phyloP scores from a whole-genome alignment of 2,888 invertebrate genomes.

The Hanleya hanleyi region DNA sequence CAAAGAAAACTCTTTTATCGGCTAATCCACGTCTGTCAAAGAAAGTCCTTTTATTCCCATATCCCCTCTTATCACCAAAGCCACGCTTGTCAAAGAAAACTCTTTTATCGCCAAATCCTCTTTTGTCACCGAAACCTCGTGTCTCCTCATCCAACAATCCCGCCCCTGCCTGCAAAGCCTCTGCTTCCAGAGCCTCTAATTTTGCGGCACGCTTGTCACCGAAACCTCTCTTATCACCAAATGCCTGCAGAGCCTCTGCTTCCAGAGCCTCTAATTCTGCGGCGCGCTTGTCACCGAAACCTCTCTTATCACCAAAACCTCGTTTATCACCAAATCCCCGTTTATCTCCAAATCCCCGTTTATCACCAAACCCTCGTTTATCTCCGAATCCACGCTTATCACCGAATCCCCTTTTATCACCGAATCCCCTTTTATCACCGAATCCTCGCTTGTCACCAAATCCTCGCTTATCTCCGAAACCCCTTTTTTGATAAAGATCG shows the following conservation, averaged over 20 bases:
- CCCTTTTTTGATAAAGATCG: slow-evolving; percentile 22
- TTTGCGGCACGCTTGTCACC: slow-evolving; percentile 29
- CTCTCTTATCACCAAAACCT: slow-evolving; percentile 39
- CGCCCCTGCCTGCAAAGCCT: not conserved
- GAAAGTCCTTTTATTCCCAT: slow-evolving; percentile 11
- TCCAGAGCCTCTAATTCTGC: no score
- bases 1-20: slow-evolving; percentile 33
- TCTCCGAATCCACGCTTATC: slow-evolving; percentile 30
- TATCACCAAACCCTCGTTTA: slow-evolving; percentile 37
- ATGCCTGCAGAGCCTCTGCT: no score
- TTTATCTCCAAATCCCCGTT: slow-evolving; percentile 34
- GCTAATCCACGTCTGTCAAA: slow-evolving; percentile 35
- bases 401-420: slow-evolving; percentile 32
- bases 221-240: slow-evolving; percentile 12
- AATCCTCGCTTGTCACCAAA: slow-evolving; percentile 38
- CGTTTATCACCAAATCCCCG: slow-evolving; percentile 39
- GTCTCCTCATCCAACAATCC: slow-evolving; percentile 5
- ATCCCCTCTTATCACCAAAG: slow-evolving; percentile 28
- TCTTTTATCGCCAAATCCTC: slow-evolving; percentile 37
- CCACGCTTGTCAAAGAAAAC: slow-evolving; percentile 40
- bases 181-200: not conserved
- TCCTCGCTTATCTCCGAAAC: slow-evolving; percentile 35
- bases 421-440: slow-evolving; percentile 39
- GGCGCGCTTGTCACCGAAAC: slow-evolving; percentile 33
- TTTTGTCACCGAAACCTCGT: slow-evolving; percentile 35